These are phyloP conservation scores for Anastrepha ludens DNA, from an alignment of 1,140 invertebrate species.

Conservation along the genomic window DNA sequence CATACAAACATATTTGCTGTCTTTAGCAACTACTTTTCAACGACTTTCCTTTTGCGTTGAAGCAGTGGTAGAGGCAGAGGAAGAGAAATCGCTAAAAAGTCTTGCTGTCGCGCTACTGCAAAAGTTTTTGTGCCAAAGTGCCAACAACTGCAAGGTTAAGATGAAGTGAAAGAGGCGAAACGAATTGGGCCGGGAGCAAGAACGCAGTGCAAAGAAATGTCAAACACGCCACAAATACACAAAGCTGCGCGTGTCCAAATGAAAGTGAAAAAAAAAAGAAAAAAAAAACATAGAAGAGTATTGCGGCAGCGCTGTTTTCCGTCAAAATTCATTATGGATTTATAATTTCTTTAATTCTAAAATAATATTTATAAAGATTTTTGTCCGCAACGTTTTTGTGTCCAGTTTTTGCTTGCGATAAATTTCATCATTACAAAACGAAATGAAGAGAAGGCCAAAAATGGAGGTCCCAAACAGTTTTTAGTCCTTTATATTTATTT, in stretches of 20 bases:
- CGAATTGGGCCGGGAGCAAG: slow-evolving; percentile 10
- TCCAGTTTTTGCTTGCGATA: no score
- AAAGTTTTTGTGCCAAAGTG: slow-evolving; percentile 45
- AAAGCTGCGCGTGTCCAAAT: background rate
- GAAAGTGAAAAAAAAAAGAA: background rate
- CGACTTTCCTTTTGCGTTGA: background rate
- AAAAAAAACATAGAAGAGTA: background rate
- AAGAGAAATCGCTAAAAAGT: background rate
- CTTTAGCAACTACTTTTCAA: slow-evolving; percentile 9
- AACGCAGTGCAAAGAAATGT: background rate
- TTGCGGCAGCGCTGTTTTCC: background rate
- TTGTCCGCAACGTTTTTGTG: no score
- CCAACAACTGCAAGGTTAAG: slow-evolving; percentile 36
- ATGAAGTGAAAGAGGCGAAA: slow-evolving; percentile 27
- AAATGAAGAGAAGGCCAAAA: no score
- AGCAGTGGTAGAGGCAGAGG: background rate
- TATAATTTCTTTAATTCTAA: background rate
- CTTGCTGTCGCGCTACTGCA: background rate
- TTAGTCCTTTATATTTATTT: no score
- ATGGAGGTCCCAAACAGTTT: no score
- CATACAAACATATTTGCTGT: background rate
- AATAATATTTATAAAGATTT: background rate
- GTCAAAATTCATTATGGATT: background rate
- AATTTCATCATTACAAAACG: no score
- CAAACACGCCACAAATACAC: background rate